Evolutionary conservation across 2,888 invertebrate genomes (phyloP), one percentile per base, ranked within the genome.

Genomic region (Pollenia amentaria): DNA sequence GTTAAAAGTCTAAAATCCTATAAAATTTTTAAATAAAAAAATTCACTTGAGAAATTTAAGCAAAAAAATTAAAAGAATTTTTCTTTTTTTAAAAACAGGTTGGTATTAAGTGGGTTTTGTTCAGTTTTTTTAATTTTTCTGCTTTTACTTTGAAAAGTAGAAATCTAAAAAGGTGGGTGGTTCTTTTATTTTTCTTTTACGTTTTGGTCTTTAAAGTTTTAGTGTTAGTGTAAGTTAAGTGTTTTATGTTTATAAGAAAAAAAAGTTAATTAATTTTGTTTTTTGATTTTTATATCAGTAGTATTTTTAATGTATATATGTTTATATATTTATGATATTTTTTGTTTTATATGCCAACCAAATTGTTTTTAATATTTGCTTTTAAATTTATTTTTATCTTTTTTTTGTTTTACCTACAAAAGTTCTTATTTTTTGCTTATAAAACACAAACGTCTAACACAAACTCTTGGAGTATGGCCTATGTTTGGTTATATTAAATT

Each of bases 401-500:
- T 60, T 67, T 60, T 75, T 69, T 44, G 60, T 21, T 51, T 42
- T 51, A 72, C 67, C 42, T 65, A 67, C 46, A 72, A 55, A 29
- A 29, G 6, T 40, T 21, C 42, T 18, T 62, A 6, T 48, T 16
- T 29, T 53, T 79, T 55, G 16, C 12, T 29, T 29, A 6, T 0
- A 29, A 29, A 29, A 29, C 29, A 29, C 29, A 29, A 29, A 29
- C 51, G 11, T 65, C 77, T 87, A 87, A 82, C 88, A 87, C 78
- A 85, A 84, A 85, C 86, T 84, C 44, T 87, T 89, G 1, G 91
- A 90, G 81, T 92, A 92, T 12, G 92, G 88, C 89, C 92, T 91
- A 65, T 92, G 91, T 89, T 92, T 92, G 83, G 92, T 92, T 9
- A 92, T 92, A 85, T 91, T 92, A 70, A 92, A 92, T 87, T 91